Percentiles rank a stretch among this genome's conserved stretches.
These are phyloP conservation scores for Salvelinus namaycush DNA, from an alignment of 2,113 vertebrate genomes.

Conservation along the genomic window DNA sequence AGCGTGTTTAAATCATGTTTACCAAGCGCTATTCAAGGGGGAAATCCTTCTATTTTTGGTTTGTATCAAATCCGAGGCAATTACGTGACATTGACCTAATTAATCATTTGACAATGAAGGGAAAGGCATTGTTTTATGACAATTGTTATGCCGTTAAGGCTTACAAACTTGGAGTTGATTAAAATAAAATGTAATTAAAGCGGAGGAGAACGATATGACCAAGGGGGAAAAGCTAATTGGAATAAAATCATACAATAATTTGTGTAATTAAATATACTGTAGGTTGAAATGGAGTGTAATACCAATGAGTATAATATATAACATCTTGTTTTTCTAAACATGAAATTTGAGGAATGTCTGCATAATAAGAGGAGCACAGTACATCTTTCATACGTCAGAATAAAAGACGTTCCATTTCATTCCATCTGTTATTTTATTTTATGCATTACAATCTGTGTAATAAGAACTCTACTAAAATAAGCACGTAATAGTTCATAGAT, in stretches of 20 bases:
- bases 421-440: neutral
- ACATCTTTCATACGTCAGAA: neutral
- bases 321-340: conserved; percentile 41
- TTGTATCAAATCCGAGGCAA: conserved; percentile 52
- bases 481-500: no score
- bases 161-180: conserved; percentile 72
- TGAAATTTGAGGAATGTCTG: conserved; percentile 33
- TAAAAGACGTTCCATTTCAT: neutral
- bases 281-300: conserved; percentile 56
- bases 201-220: conserved; percentile 69
- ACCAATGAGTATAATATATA: conserved; percentile 31
- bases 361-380: no score
- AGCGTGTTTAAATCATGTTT: neutral
- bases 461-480: no score
- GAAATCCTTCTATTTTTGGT: conserved; percentile 33
- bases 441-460: no score
- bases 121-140: conserved; percentile 72
- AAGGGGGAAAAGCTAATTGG: conserved; percentile 71
- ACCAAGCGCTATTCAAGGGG: conserved; percentile 27
- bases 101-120: conserved; percentile 76
- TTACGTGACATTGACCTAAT: conserved; percentile 54
- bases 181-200: conserved; percentile 76
- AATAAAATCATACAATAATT: conserved; percentile 63
- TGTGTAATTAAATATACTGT: conserved; percentile 37
- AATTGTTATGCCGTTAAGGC: conserved; percentile 67